Percentiles rank a stretch among this genome's conserved stretches.
phyloP scores from a whole-genome alignment of 1,140 invertebrate genomes.

The Pemphigus obesinymphae region DNA sequence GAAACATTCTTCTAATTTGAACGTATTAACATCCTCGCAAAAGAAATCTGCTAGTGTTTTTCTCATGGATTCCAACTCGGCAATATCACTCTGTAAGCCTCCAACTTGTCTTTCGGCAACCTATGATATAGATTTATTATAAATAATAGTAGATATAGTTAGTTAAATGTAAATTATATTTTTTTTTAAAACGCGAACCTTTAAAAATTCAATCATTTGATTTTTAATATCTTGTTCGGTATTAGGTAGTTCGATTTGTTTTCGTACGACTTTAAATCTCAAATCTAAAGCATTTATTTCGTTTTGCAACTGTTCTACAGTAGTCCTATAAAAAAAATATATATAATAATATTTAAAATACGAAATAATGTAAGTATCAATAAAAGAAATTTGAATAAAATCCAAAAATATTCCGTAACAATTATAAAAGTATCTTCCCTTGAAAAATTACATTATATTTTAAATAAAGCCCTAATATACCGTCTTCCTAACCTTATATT shows the following conservation, averaged over 20 bases:
- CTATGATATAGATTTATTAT: constrained; percentile 51
- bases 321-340: constrained; percentile 63
- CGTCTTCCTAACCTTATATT: too few species aligned
- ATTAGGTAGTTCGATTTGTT: constrained; percentile 70
- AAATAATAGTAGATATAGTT: neutral
- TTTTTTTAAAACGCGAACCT: constrained; percentile 55
- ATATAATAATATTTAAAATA: too few species aligned
- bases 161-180: neutral
- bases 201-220: constrained; percentile 83
- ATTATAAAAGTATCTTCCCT: too few species aligned
- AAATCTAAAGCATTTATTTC: constrained; percentile 78
- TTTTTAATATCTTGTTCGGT: constrained; percentile 76
- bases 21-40: constrained; percentile 83
- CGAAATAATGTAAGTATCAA: too few species aligned
- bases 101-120: constrained; percentile 75
- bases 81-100: constrained; percentile 71
- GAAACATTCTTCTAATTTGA: constrained; percentile 95
- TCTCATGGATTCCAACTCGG: constrained; percentile 73
- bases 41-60: constrained; percentile 86
- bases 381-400: too few species aligned
- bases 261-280: constrained; percentile 73
- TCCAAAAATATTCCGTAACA: too few species aligned
- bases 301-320: constrained; percentile 83
- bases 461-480: too few species aligned
- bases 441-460: too few species aligned